Conservation (phyloP, 2,797 vertebrate species). For the Onychomys torridus region DNA sequence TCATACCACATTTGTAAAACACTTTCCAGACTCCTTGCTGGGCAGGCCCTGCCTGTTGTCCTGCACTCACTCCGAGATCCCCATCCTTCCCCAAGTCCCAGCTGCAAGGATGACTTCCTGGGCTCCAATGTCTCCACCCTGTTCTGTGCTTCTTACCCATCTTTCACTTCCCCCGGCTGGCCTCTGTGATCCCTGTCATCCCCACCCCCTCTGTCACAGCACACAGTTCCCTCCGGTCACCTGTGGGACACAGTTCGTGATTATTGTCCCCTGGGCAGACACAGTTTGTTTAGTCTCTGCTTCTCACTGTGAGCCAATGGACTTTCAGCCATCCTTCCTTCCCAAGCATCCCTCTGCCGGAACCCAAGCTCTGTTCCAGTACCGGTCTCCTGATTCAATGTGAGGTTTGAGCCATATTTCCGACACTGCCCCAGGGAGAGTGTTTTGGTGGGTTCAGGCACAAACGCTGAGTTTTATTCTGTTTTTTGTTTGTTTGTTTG, state of each 20-base stretch:
- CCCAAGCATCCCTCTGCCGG: neutral
- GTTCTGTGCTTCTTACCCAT: neutral
- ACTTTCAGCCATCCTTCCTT: neutral
- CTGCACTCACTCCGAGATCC: neutral
- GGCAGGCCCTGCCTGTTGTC: neutral
- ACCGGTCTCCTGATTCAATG: neutral
- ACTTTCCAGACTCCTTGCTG: neutral
- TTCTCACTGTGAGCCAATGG: no score
- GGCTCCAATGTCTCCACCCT: neutral
- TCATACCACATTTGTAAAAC: neutral
- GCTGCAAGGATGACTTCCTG: neutral
- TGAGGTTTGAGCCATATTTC: neutral
- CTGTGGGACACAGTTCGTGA: neutral
- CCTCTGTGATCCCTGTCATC: neutral
- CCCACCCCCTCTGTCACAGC: neutral
- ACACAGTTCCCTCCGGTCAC: neutral
- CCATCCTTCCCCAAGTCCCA: neutral
- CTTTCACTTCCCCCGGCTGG: neutral
- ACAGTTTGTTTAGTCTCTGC: neutral
- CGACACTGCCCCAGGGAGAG: neutral
- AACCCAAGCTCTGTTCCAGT: neutral
- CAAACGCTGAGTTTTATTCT: neutral
- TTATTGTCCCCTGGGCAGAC: neutral
- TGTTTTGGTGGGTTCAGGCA: neutral
- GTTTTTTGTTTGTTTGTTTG: neutral